Evolutionary conservation across 2,888 invertebrate genomes (phyloP), one percentile per base, ranked within the genome.

Genomic region (Theretra japonica): DNA sequence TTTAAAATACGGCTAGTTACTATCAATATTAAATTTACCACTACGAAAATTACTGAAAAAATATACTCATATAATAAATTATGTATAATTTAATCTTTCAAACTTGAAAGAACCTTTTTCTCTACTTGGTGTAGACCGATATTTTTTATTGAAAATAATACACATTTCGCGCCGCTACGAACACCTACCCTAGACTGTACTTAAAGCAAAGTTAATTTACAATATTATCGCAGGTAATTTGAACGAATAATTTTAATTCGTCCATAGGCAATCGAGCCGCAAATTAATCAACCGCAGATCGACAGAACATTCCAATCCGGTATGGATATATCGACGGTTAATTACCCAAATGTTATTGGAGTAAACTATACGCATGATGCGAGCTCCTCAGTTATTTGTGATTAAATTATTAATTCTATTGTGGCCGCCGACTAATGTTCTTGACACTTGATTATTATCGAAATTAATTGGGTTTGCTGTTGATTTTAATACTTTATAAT

Each of bases 231-330:
- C 73, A 59, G 68, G 25, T 59, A 74, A 56, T 71, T 15, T 53
- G 62, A 28, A 25, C 65, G 48, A 23, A 48, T 70, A 76, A 74
- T 75, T 77, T 77, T 74, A 73, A 74, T 70, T 73, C 71, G 53
- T 70, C 71, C 69, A 60, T 68, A 74, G 74, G 76, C 75, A 77
- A 72, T 73, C 74, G 77, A 75, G 77, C 76, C 76, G 70, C 80
- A 76, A 80, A 84, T 83, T 82, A 83, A 84, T 83, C 77, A 83
- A 75, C 77, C 79, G 69, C 78, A 78, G 76, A 82, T 82, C 82
- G 83, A 81, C 79, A 81, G 77, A 74, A 76, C 78, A 81, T 79
- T 78, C 76, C 78, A 73, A 76, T 80, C 78, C 53, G 53, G 6
- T 53, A 53, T 50, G 50, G 50, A 50, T 75, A 77, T 80, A 79